Evolutionary conservation across 2,888 invertebrate species (phyloP), one percentile per base, ranked within the genome.

Genomic region (Ormyrus thymus): DNA sequence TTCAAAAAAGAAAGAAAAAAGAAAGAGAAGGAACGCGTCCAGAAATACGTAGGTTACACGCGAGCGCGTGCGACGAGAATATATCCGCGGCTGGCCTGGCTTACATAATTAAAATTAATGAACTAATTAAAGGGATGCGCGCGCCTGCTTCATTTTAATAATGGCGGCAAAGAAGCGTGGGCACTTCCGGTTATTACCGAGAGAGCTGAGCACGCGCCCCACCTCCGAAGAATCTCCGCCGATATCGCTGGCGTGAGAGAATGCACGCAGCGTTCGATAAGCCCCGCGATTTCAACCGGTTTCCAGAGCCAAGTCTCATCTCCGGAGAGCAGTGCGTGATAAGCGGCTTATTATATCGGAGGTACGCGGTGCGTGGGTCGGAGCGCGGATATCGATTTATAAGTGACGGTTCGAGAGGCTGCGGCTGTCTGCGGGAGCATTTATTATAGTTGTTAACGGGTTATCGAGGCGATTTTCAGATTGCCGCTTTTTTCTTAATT

Each of bases 111-210:
- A 88, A 87, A 85, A 86, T 86, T 89, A 90, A 90, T 88, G 87
- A 88, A 86, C 88, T 87, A 86, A 88, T 89, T 89, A 89, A 88
- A 86, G 86, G 86, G 86, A 87, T 86, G 84, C 85, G 83, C 83
- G 53, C 15, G 64, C 10, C 56, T n/a, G 81, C 84, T 86, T 89
- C 84, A 87, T 89, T 88, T 89, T 84, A 89, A 89, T 89, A 89
- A 89, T 86, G 85, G 85, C 85, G 87, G 86, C 86, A 83, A 84
- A 84, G 81, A 83, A 86, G 84, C 86, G 84, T 84, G 82, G 83
- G 83, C 82, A 84, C 88, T 89, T 89, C 89, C 88, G 89, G 88
- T 87, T 89, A 88, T 87, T 89, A 87, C 80, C 72, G 13, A 64
- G 15, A 45, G 51, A 53, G 45, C 72, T 53, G 4, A 29, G 29